Conservation (phyloP, 1,140 invertebrate genomes). For the Asbolus verrucosus region DNA sequence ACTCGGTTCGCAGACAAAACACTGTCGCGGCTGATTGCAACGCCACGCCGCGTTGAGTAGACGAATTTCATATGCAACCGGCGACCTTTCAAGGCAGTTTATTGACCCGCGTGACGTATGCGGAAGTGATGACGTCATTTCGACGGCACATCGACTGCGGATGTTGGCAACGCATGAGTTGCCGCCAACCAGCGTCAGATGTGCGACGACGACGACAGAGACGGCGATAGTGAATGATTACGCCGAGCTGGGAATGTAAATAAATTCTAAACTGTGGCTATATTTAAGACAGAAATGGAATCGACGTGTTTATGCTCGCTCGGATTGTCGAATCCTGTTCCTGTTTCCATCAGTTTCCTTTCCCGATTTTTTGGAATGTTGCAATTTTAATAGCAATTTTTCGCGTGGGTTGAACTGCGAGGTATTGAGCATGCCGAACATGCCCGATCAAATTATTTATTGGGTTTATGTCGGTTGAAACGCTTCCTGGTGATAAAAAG, state of each 20-base stretch:
- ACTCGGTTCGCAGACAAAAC: slow-evolving; percentile 9
- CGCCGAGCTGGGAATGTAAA: slow-evolving; percentile 19
- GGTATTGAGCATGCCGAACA: too few relatives aligned
- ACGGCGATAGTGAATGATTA: slow-evolving; percentile 14
- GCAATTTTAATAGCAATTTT: too few relatives aligned
- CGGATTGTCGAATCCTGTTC: background rate
- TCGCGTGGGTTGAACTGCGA: slow-evolving; percentile 12
- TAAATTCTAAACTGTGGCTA: slow-evolving; percentile 27
- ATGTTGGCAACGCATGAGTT: slow-evolving; percentile 52
- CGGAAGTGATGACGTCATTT: slow-evolving; percentile 61
- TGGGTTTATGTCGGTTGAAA: too few relatives aligned
- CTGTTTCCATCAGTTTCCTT: background rate
- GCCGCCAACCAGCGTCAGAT: slow-evolving; percentile 25
- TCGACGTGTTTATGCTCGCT: background rate
- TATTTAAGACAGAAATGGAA: slow-evolving; percentile 18
- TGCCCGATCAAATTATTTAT: too few relatives aligned
- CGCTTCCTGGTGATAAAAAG: too few relatives aligned
- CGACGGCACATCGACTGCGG: slow-evolving; percentile 56
- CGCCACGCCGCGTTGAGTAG: slow-evolving; percentile 56
- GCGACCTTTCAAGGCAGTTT: slow-evolving; percentile 65
- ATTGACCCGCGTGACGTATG: slow-evolving; percentile 63
- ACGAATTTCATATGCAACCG: slow-evolving; percentile 50
- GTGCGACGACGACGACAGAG: slow-evolving; percentile 7
- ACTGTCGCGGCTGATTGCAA: slow-evolving; percentile 11
- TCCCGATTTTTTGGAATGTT: too few relatives aligned